Percentiles rank a stretch among this genome's conserved stretches.
phyloP scores from a whole-genome alignment of 2,113 vertebrate genomes.

The Ailuropoda melanoleuca region DNA sequence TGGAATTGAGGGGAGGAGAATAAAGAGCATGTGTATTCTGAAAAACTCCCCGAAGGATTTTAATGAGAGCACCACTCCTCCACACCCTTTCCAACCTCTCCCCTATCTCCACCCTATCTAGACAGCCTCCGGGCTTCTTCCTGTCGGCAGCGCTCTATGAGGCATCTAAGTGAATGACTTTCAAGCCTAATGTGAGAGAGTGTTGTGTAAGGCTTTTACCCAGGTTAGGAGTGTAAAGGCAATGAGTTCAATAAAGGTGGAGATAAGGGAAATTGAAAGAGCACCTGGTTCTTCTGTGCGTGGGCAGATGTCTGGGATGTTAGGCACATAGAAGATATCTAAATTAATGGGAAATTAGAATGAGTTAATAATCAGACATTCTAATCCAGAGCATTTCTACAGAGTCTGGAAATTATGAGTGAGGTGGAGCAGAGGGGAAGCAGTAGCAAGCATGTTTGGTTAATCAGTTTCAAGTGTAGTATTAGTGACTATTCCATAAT shows the following conservation, averaged over 20 bases:
- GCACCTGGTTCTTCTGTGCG: neutral
- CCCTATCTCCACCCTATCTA: neutral
- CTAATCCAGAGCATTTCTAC: neutral
- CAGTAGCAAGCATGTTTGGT: neutral
- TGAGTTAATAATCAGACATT: neutral
- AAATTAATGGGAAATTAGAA: neutral
- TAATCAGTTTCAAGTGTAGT: neutral
- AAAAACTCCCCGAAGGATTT: neutral
- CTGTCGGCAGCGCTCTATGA: neutral
- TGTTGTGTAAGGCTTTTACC: neutral
- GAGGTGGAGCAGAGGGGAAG: neutral
- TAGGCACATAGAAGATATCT: neutral
- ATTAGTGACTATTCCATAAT: neutral
- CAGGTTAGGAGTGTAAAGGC: neutral
- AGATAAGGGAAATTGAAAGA: neutral
- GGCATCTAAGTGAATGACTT: neutral
- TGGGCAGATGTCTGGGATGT: neutral
- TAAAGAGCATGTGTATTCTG: neutral
- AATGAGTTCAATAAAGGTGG: neutral
- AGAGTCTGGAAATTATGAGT: neutral
- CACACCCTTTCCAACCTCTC: neutral
- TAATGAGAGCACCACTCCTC: neutral
- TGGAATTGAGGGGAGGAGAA: neutral
- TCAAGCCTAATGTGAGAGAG: neutral
- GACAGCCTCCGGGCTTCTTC: neutral